Evolutionary conservation across 2,113 vertebrate species (phyloP).

Genomic region (Tympanuchus pallidicinctus): DNA sequence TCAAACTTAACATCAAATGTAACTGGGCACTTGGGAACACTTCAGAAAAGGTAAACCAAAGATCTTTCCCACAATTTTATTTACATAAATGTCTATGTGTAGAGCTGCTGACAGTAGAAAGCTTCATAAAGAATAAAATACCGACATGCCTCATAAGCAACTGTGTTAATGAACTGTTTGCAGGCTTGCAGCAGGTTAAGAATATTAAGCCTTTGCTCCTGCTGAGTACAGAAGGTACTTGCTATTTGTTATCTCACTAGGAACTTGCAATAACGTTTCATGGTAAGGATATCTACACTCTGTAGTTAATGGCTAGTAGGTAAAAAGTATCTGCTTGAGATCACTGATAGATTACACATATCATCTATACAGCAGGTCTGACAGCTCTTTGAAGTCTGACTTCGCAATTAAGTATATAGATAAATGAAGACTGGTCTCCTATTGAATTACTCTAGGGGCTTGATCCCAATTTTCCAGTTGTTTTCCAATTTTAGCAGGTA

Average conservation of each 20-base stretch:
- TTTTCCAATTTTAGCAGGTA: not conserved
- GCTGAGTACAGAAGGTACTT: not conserved
- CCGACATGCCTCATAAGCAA: slow-evolving; percentile 1
- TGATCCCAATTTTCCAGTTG: not conserved
- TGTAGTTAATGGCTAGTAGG: slow-evolving; percentile 20
- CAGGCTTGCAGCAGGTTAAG: slow-evolving; percentile 29
- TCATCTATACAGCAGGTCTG: not conserved
- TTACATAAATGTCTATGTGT: not conserved
- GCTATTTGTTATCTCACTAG: slow-evolving; percentile 46
- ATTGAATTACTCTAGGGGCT: not conserved
- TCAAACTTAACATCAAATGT: not conserved
- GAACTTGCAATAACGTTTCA: slow-evolving; percentile 32
- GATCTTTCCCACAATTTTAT: not conserved
- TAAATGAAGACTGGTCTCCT: not conserved
- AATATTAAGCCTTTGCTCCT: slow-evolving; percentile 40
- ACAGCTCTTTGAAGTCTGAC: not conserved
- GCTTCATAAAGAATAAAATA: not conserved
- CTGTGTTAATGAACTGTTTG: slow-evolving; percentile 31
- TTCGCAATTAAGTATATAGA: not conserved
- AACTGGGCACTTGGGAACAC: not conserved
- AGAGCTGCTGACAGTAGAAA: not conserved
- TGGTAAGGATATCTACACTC: not conserved
- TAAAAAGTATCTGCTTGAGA: slow-evolving; percentile 26
- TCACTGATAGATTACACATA: slow-evolving; percentile 16
- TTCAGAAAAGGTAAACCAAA: not conserved